Percentiles rank a stretch among this genome's conserved stretches.
phyloP scores from a whole-genome alignment of 2,113 vertebrate genomes.

The Zosterops lateralis region DNA sequence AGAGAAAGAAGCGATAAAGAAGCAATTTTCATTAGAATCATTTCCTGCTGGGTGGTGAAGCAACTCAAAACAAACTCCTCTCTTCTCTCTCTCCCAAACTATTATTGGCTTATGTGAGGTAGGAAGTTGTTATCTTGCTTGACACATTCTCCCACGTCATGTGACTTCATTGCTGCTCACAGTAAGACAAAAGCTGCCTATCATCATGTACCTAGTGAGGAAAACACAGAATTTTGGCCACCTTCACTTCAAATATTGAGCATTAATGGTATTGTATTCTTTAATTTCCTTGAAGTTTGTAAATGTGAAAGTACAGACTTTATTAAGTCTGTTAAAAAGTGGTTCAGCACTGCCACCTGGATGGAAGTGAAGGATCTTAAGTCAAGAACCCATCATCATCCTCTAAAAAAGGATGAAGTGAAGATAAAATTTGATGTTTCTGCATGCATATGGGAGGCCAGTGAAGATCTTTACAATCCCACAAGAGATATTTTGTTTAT shows the following conservation, averaged over 20 bases:
- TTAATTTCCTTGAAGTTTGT: background rate
- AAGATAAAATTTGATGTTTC: background rate
- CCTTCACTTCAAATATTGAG: background rate
- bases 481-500: background rate
- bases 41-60: background rate
- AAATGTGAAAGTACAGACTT: background rate
- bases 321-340: background rate
- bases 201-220: background rate
- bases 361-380: background rate
- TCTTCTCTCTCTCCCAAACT: background rate
- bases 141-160: background rate
- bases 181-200: background rate
- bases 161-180: background rate
- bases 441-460: fast-evolving
- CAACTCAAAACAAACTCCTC: background rate
- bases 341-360: background rate
- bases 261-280: background rate
- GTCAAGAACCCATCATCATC: background rate
- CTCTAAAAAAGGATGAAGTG: background rate
- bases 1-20: background rate
- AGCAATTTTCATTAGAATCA: background rate
- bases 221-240: background rate
- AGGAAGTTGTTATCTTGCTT: background rate
- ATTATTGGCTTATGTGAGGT: background rate
- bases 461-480: background rate